Base-by-base conservation (phyloP, 2,113 vertebrate genomes). In the Psilopogon haemacephalus region DNA sequence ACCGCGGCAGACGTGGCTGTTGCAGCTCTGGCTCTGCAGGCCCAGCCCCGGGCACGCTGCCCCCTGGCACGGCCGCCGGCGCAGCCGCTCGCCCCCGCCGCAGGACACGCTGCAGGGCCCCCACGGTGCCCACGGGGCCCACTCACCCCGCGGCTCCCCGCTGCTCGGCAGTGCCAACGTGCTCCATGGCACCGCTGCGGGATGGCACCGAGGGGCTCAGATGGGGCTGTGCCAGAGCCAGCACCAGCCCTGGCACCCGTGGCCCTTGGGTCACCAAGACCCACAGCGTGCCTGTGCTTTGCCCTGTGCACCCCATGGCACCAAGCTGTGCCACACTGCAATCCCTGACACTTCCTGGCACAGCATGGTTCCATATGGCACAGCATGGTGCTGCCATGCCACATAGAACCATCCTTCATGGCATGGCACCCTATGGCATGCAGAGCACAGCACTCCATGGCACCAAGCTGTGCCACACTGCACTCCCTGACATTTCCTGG, bases 91-190 rank as follows among this genome's bases (percentile, higher is more conserved):
- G 35, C 99, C 98, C 5, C 97, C 97, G 0, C 98, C 98, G 9
- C 98, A 99, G 3, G 97, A 95, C 13, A 95, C 58, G 0, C 98
- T 98, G 86, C 99, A 99, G 18, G 97, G 84, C 1, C 95, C 96
- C 98, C 98, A 99, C 9, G 93, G 67, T 3, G 94, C 98, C 99
- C 98, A 99, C 2, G 46, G 35, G 6, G 48, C 23, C 48, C 48
- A 50, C 12, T 24, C 48, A 50, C 48, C 23, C 48, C 23, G 26
- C 10, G 23, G 48, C 23, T 50, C 48, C 48, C 23, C 48, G 13
- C 23, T 50, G 23, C 95, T 96, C 98, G 98, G 99, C 8, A 92
- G 64, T 3, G 94, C 98, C 99, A 98, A 99, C 3, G 46, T 35
- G 30, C 97, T 97, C 99, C 98, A 99, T 1, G 50, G 71, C 6